Evolutionary conservation across 2,888 invertebrate genomes (phyloP).

Genomic region (Aquatica leii): DNA sequence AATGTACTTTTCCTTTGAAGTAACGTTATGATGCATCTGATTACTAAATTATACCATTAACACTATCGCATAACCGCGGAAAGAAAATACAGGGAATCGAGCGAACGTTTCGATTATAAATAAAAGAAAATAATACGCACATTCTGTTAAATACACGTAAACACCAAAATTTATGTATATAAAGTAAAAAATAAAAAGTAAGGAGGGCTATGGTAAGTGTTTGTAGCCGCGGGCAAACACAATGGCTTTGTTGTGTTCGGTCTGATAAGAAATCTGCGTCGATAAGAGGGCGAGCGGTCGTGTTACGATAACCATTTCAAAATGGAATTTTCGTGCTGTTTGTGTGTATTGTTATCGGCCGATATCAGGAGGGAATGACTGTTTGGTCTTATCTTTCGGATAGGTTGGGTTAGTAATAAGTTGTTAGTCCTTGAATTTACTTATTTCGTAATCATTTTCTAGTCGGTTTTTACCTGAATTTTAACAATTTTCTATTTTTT

Average conservation of each 20-base stretch:
- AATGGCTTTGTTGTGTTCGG: conserved; percentile 57
- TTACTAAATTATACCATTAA: conserved; percentile 49
- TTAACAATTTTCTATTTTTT: neutral
- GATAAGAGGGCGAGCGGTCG: conserved; percentile 56
- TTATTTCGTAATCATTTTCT: conserved; percentile 16
- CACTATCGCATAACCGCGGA: conserved; percentile 34
- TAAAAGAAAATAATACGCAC: neutral
- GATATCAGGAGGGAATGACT: conserved; percentile 56
- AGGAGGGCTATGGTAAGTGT: conserved; percentile 26
- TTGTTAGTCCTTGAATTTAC: conserved; percentile 35
- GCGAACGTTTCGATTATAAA: neutral
- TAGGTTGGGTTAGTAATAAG: conserved; percentile 40
- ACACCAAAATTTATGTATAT: conserved; percentile 10
- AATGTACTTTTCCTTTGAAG: conserved; percentile 47
- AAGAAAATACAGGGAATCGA: conserved; percentile 6
- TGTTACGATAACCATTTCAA: conserved; percentile 59
- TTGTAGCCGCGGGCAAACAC: conserved; percentile 42
- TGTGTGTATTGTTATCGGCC: conserved; percentile 55
- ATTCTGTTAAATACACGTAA: neutral
- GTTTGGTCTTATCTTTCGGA: conserved; percentile 42
- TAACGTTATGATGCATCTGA: conserved; percentile 48
- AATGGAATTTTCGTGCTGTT: conserved; percentile 62
- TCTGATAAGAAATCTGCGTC: conserved; percentile 56
- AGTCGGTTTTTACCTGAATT: neutral
- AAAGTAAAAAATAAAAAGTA: conserved; percentile 26